These are phyloP conservation scores for Silurus glanis DNA, from an alignment of 2,113 vertebrate genomes.

Conservation along the genomic window DNA sequence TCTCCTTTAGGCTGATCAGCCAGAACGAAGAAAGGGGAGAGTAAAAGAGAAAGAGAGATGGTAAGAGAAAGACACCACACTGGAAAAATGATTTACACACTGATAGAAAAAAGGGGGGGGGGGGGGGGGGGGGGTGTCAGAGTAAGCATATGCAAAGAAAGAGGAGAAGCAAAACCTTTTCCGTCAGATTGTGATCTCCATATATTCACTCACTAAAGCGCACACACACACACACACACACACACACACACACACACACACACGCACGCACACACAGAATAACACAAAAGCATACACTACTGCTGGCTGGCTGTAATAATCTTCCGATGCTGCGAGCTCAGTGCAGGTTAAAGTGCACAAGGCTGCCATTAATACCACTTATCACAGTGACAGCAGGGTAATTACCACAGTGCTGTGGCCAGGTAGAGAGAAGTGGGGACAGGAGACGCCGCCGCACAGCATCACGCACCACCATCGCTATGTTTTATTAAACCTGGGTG, in stretches of 20 bases:
- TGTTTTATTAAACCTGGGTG: constrained; percentile 84
- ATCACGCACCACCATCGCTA: constrained; percentile 66
- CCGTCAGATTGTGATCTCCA: constrained; percentile 1
- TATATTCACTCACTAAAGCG: too few relatives aligned
- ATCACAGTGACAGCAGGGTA: constrained; percentile 89
- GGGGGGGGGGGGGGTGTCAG: neutral
- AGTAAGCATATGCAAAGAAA: constrained; percentile 19
- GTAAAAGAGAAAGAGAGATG: constrained; percentile 17
- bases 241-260: neutral
- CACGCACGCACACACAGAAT: constrained; percentile 8
- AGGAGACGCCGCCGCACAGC: constrained; percentile 62
- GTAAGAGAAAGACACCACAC: constrained; percentile 7
- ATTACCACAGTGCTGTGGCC: constrained; percentile 81
- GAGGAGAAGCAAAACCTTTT: constrained; percentile 16
- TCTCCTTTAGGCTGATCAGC: constrained; percentile 42
- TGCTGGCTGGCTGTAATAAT: constrained; percentile 82
- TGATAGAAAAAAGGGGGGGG: neutral
- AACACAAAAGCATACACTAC: constrained; percentile 56
- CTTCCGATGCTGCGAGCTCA: constrained; percentile 80
- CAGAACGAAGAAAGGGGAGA: neutral
- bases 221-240: constrained; percentile 12
- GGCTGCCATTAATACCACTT: constrained; percentile 93
- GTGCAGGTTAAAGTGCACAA: constrained; percentile 84
- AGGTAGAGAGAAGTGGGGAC: constrained; percentile 78
- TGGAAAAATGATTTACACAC: neutral